A percentile compares a stretch with the other conserved stretches of the same genome.
Conservation (phyloP, 1,140 invertebrate genomes). For the Sesamia nonagrioides region DNA sequence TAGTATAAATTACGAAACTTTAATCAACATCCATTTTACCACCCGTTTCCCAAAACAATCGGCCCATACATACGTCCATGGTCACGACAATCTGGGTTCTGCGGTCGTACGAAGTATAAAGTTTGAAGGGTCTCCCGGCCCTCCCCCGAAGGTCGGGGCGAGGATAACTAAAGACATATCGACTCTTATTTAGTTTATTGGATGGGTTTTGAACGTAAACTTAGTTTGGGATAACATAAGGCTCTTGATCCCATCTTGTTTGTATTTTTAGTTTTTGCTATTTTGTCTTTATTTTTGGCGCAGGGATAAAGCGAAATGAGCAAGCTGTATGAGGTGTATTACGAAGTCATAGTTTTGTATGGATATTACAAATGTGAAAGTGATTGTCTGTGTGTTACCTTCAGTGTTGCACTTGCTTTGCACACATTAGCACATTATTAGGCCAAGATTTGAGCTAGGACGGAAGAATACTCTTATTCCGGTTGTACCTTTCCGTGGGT, state of each 20-base stretch:
- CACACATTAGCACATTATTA: no score
- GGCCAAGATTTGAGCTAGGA: no score
- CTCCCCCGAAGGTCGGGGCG: constrained; percentile 10
- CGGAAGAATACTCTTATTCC: no score
- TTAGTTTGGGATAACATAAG: constrained; percentile 32
- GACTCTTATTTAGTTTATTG: constrained; percentile 45
- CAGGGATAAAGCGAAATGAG: no score
- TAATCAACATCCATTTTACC: background rate
- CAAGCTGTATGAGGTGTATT: no score
- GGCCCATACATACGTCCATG: background rate
- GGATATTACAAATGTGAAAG: no score
- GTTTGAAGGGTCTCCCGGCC: constrained; percentile 12
- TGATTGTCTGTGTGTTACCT: no score
- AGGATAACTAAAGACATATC: constrained; percentile 44
- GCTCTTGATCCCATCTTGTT: constrained; percentile 23
- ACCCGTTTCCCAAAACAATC: constrained; percentile 18
- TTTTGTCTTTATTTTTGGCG: no score
- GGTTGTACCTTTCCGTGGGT: no score
- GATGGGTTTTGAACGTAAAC: constrained; percentile 41
- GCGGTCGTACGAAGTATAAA: constrained; percentile 33
- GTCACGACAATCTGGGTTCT: constrained; percentile 13
- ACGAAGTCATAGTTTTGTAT: no score
- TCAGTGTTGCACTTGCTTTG: no score
- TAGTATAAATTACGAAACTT: constrained; percentile 3
- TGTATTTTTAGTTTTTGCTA: constrained; percentile 3